phyloP scores from a whole-genome alignment of 1,140 invertebrate species.

The Neodiprion lecontei region DNA sequence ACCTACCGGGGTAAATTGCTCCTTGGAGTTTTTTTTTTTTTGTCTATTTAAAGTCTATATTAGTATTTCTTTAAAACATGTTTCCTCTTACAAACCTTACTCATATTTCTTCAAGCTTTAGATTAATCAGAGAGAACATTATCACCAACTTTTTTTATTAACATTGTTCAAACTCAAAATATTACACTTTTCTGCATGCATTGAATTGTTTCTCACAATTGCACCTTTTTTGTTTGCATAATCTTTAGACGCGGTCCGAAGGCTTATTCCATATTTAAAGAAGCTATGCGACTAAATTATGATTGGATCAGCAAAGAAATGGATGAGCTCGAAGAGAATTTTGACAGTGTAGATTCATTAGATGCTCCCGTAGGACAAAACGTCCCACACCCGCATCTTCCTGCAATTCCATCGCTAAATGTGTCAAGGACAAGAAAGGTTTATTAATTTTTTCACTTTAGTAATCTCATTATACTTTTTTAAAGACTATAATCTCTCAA shows the following conservation, averaged over 20 bases:
- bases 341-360: constrained; percentile 15
- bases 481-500: background rate
- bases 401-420: constrained; percentile 48
- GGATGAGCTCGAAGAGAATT: constrained; percentile 35
- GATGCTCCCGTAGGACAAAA: constrained; percentile 26
- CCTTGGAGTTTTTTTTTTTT: too few relatives aligned
- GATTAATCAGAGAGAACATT: too few relatives aligned
- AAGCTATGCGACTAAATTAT: constrained; percentile 50
- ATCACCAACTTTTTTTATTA: too few relatives aligned
- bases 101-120: background rate
- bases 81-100: background rate
- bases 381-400: constrained; percentile 38
- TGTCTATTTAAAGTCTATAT: background rate
- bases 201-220: too few relatives aligned
- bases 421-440: constrained; percentile 50
- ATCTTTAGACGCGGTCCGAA: constrained; percentile 42
- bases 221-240: constrained; percentile 18
- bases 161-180: too few relatives aligned
- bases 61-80: constrained; percentile 17
- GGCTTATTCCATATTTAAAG: constrained; percentile 49
- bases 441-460: constrained; percentile 19
- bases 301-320: constrained; percentile 50
- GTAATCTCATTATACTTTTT: constrained; percentile 2
- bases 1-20: constrained; percentile 36
- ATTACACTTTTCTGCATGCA: too few relatives aligned